Percentiles rank a stretch among this genome's conserved stretches.
Evolutionary conservation across 2,113 vertebrate genomes (phyloP).

Genomic region (Anguilla rostrata): DNA sequence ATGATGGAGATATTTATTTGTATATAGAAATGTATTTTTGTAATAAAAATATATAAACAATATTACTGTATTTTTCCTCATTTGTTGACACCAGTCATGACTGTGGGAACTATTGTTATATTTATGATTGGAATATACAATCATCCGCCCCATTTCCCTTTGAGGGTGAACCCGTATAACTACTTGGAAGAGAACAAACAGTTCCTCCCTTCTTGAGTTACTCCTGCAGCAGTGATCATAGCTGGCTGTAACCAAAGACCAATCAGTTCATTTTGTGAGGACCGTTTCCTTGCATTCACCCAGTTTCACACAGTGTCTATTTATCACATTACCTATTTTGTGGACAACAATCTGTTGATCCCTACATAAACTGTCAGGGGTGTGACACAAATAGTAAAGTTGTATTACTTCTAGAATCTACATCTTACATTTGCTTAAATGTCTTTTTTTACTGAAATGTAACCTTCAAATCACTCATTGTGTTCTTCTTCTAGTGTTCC

Average conservation of each 20-base stretch:
- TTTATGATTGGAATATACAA: constrained; percentile 89
- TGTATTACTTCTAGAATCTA: too few species aligned
- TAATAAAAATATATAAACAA: constrained; percentile 49
- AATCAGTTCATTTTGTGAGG: too few species aligned
- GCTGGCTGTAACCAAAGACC: not conserved
- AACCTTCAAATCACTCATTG: too few species aligned
- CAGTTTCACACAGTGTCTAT: too few species aligned
- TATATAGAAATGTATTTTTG: constrained; percentile 69
- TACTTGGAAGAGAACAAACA: constrained; percentile 76
- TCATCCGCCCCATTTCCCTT: constrained; percentile 82
- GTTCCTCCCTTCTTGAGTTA: constrained; percentile 40
- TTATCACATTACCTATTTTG: too few species aligned
- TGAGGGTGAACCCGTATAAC: constrained; percentile 81
- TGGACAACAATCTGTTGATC: too few species aligned
- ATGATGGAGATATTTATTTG: constrained; percentile 72
- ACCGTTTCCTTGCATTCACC: too few species aligned
- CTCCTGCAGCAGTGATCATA: not conserved
- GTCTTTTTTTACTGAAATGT: too few species aligned
- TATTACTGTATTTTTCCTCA: constrained; percentile 66
- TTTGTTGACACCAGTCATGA: constrained; percentile 83
- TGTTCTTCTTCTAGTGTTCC: too few species aligned
- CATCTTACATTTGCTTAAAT: too few species aligned
- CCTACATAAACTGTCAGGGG: too few species aligned
- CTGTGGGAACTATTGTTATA: constrained; percentile 87
- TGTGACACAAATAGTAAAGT: too few species aligned